These are phyloP conservation scores for Ferrisia virgata DNA, from an alignment of 2,888 invertebrate species.

Conservation along the genomic window DNA sequence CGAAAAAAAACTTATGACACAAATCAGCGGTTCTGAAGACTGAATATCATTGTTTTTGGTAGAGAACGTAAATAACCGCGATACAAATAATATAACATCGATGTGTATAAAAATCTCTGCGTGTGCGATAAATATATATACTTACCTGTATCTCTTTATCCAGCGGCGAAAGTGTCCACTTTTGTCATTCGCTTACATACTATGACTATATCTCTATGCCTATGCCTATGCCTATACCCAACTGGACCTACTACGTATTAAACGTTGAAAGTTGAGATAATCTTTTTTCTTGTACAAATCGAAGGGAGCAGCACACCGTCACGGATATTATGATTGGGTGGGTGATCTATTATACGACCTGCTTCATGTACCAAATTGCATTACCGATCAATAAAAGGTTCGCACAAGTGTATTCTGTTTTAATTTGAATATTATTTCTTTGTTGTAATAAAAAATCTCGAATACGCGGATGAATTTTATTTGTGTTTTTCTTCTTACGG, in stretches of 20 bases:
- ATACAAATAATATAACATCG: not conserved
- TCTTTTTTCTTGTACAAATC: not conserved
- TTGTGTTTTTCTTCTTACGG: not conserved
- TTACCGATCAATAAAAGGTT: constrained; percentile 15
- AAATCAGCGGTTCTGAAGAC: not conserved
- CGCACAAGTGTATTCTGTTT: constrained; percentile 2
- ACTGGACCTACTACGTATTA: too few species aligned
- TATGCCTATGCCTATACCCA: too few species aligned
- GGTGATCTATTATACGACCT: constrained; percentile 8
- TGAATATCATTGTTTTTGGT: not conserved
- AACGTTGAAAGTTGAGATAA: constrained; percentile 37
- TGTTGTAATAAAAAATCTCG: not conserved
- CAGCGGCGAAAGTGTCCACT: constrained; percentile 35
- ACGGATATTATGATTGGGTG: constrained; percentile 30
- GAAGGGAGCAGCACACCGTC: not conserved
- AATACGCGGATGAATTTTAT: constrained; percentile 3
- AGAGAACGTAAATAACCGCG: not conserved
- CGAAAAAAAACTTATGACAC: not conserved
- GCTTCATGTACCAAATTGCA: constrained; percentile 21
- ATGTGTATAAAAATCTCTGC: not conserved
- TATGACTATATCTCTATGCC: too few species aligned
- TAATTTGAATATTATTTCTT: constrained; percentile 22
- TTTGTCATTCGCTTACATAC: not conserved
- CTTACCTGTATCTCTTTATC: not conserved
- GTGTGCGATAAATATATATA: constrained; percentile 15